Percentiles rank a stretch among this genome's conserved stretches.
Conservation (phyloP, 2,113 vertebrate species). For the Pluvialis apricaria region DNA sequence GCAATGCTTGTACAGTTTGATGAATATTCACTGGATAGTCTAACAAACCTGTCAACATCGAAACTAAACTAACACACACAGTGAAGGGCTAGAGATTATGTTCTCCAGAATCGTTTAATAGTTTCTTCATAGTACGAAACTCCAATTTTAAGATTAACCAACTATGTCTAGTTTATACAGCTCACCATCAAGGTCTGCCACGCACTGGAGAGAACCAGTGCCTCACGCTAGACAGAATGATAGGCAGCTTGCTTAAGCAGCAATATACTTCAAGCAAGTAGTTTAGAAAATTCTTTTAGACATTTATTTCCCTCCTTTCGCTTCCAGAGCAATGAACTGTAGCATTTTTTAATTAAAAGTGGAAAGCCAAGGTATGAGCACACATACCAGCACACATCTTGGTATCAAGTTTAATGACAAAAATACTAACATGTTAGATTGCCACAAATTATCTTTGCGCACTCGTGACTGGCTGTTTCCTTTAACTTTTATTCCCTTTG, state of each 20-base stretch:
- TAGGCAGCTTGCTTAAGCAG: background rate
- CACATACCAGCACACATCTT: constrained; percentile 10
- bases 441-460: background rate
- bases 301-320: constrained; percentile 28
- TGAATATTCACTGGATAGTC: background rate
- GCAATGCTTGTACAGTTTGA: background rate
- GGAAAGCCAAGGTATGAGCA: background rate
- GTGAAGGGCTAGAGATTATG: background rate
- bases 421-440: background rate
- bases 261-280: background rate
- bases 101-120: background rate
- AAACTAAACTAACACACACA: background rate
- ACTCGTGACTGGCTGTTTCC: background rate
- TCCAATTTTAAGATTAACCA: background rate
- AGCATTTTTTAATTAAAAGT: constrained; percentile 38
- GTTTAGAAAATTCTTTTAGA: constrained; percentile 40
- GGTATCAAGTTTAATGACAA: background rate
- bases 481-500: background rate
- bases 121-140: background rate
- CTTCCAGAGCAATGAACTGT: constrained; percentile 54
- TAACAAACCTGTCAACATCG: background rate
- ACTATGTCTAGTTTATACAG: background rate
- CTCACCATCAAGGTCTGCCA: background rate
- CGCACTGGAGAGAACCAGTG: constrained; percentile 40
- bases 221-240: background rate